A percentile compares a stretch with the other conserved stretches of the same genome.
phyloP scores from a whole-genome alignment of 2,888 invertebrate species.

The Theodoxus fluviatilis region DNA sequence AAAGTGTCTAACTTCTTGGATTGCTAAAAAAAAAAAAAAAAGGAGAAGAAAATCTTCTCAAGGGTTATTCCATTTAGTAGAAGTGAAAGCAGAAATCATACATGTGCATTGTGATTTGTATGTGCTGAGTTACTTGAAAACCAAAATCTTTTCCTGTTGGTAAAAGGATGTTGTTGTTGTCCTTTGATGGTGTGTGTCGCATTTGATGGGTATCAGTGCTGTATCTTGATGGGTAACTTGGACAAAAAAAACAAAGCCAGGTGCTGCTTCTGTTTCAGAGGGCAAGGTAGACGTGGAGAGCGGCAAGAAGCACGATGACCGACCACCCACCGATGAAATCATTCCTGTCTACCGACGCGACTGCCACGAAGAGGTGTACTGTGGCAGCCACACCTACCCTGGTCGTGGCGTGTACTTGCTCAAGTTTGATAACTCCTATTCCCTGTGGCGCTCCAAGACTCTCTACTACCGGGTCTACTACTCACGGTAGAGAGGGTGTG shows the following conservation, averaged over 20 bases:
- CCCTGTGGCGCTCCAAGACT: conserved; percentile 98
- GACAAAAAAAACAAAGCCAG: too few species aligned
- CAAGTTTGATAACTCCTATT: conserved; percentile 99
- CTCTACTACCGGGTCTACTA: conserved; percentile 99
- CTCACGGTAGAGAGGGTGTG: conserved; percentile 65
- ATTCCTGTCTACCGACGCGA: conserved; percentile 95
- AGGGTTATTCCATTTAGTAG: too few species aligned
- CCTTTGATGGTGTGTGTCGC: not conserved
- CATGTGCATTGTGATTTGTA: too few species aligned
- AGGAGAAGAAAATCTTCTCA: too few species aligned
- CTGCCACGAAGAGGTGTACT: conserved; percentile 95
- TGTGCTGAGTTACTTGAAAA: too few species aligned
- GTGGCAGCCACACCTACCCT: conserved; percentile 96
- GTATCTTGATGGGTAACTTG: too few species aligned
- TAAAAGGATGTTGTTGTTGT: not conserved
- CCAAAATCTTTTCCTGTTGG: too few species aligned
- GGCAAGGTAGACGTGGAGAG: conserved; percentile 72
- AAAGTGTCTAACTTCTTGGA: too few species aligned
- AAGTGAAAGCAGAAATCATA: too few species aligned
- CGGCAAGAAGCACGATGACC: conserved; percentile 57
- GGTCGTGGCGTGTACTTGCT: conserved; percentile 96
- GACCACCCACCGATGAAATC: conserved; percentile 80
- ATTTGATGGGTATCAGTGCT: not conserved
- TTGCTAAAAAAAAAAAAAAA: too few species aligned
- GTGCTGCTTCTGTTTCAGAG: conserved; percentile 31